Base-by-base conservation (phyloP, 2,797 vertebrate genomes). In the Typhlichthys eigenmanni region DNA sequence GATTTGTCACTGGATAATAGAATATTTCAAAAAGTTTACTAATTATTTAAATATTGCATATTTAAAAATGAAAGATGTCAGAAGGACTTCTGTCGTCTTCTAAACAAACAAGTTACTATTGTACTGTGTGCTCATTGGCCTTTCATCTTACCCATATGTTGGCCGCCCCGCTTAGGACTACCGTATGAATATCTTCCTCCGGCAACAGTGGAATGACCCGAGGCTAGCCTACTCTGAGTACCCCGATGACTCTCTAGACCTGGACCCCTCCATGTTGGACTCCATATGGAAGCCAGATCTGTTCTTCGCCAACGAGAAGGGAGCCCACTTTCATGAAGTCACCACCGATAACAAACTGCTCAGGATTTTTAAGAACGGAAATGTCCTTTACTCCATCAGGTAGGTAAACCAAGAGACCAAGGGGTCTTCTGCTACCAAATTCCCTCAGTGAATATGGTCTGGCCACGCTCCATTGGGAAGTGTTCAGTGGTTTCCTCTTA, bases 271-370 rank as follows among this genome's bases (percentile, higher is more conserved):
- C 17, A 98, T 98, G 97, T 65, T 98, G 75, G 97, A 98, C 85
- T 98, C 95, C 66, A 98, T 98, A 66, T 98, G 97, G 97, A 98
- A 98, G 82, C 97, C 97, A 2, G 97, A 98, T 76, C 84, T 98
- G 75, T 98, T 98, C 83, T 98, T 98, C 75, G 97, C 97, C 71
- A 98, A 98, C 43, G 96, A 98, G 87, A 98, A 98, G 78, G 97
- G 97, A 19, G 97, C 97, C 32, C 96, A 98, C 76, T 98, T 98
- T 80, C 97, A 98, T 0, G 97, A 98, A 85, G 96, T 98, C 62
- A 98, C 97, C 4, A 98, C 97, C 14, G 97, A 98, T 78, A 98
- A 98, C 83, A 98, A 98, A 19, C 83, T 98, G 67, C 82, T 98
- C 58, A 85, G 97, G 83, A 98, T 98, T 86, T 98, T 98, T 78